Base-by-base conservation (phyloP, 2,888 invertebrate genomes). In the Lampropteryx suffumata region DNA sequence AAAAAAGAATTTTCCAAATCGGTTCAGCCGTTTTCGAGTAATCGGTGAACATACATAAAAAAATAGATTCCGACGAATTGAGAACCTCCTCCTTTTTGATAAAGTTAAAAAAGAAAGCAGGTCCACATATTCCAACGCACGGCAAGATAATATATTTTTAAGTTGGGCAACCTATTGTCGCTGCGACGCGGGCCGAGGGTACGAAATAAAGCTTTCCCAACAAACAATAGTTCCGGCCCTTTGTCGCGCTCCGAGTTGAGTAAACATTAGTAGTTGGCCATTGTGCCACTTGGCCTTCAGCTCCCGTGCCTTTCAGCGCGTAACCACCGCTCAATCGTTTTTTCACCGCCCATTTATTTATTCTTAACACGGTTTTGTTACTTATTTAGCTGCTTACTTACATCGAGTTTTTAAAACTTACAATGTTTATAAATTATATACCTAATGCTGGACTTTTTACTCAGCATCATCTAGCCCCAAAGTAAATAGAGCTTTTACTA, bases 221-320 rank as follows among this genome's bases (percentile, higher is more conserved):
- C 90, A 89, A 90, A 90, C 90, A 90, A 90, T 90, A 90, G 88
- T 89, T 90, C 89, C 90, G 88, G 89, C 80, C 87, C 84, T 89
- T 90, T 90, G 89, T 89, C 85, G 84, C 75, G 69, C 78, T 73
- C 76, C 69, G 80, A 84, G 82, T 84, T 84, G 79, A 86, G 88
- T 85, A 87, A 89, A 89, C 87, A 89, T 89, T 88, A 88, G 87
- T 89, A 87, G 87, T 87, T 83, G 82, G 77, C 76, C 68, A 76
- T 82, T 84, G 82, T 83, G 75, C 70, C 52, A 72, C 62, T 65
- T 58, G 59, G 61, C 69, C 62, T 59, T 68, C 64, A 63, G 61
- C 54, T 57, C 37, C 41, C 33, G n/a, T 51, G 42, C 51, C 62
- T 62, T 62, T 62, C 59, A 59, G 54, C 55, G 53, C 56, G 54